Conservation (phyloP, 2,113 vertebrate genomes). For the Onychostruthus taczanowskii region DNA sequence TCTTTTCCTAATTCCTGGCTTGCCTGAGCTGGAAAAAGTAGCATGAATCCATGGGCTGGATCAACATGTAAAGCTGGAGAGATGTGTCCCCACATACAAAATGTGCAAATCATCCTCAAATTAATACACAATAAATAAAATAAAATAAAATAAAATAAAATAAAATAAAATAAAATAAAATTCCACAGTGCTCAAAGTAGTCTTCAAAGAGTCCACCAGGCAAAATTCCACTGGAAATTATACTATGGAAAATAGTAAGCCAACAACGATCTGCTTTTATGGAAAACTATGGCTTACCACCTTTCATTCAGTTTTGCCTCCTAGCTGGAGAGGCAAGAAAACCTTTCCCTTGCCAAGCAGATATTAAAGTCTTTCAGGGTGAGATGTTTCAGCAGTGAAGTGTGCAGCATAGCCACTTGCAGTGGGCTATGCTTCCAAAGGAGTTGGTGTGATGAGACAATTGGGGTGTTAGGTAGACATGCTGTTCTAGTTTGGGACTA, state of each 20-base stretch:
- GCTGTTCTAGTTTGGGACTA: neutral
- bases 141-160: neutral
- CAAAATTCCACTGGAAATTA: neutral
- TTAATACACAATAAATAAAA: neutral
- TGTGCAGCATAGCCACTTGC: accelerated
- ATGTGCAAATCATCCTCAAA: neutral
- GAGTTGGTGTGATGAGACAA: neutral
- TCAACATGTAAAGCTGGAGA: neutral
- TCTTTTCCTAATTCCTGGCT: neutral
- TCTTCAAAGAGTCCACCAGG: neutral
- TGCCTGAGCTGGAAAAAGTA: neutral
- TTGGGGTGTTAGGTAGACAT: neutral
- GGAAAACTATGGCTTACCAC: neutral
- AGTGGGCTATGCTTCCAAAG: neutral
- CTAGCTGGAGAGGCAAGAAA: neutral
- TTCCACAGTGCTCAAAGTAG: neutral
- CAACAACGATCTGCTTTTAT: neutral
- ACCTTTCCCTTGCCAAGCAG: neutral
- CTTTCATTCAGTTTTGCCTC: neutral
- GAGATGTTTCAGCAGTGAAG: neutral
- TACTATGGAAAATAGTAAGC: neutral
- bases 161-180: neutral
- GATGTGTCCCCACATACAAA: neutral
- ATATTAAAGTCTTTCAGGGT: neutral
- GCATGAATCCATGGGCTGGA: neutral